These are phyloP conservation scores for Petrocephalus zakoni DNA, from an alignment of 2,113 vertebrate genomes.

Conservation along the genomic window DNA sequence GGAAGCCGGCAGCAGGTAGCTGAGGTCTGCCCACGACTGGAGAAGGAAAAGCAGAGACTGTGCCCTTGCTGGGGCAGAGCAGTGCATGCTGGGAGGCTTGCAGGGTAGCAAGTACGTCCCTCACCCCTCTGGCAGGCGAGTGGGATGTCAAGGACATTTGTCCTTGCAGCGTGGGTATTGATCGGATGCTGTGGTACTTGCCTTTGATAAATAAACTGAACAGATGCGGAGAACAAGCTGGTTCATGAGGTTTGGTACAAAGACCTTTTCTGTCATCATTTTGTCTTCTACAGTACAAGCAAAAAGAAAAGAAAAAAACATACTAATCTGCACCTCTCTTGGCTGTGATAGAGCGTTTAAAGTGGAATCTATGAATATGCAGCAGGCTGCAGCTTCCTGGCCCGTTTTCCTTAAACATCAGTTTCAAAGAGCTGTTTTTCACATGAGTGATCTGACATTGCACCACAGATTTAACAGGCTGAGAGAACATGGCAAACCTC, in stretches of 20 bases:
- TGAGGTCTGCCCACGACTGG: slow-evolving; percentile 24
- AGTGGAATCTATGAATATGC: slow-evolving; percentile 16
- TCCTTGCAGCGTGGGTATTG: slow-evolving; percentile 48
- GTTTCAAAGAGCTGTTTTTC: slow-evolving; percentile 8
- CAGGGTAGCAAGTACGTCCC: slow-evolving; percentile 22
- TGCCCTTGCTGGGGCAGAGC: slow-evolving; percentile 40
- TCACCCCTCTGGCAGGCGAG: slow-evolving; percentile 26
- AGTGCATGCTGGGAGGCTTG: slow-evolving; percentile 43
- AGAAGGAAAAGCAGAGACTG: slow-evolving; percentile 37
- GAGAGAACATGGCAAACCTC: not conserved
- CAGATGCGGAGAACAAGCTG: slow-evolving; percentile 5
- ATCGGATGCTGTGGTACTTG: slow-evolving; percentile 34
- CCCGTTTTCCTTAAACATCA: not conserved
- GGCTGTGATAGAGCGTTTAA: not conserved
- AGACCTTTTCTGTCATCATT: slow-evolving; percentile 15
- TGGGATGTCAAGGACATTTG: slow-evolving; percentile 45
- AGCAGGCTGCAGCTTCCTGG: slow-evolving; percentile 16
- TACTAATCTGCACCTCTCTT: not conserved
- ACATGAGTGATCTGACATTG: slow-evolving; percentile 32
- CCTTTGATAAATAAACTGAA: slow-evolving; percentile 37
- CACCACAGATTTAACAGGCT: slow-evolving; percentile 32
- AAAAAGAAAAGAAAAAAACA: not conserved
- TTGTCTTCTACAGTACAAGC: not conserved
- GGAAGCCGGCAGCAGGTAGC: slow-evolving; percentile 14
- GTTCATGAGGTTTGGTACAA: slow-evolving; percentile 1